Percentiles rank a stretch among this genome's conserved stretches.
These are phyloP conservation scores for Drosophila borborema DNA, from an alignment of 2,888 invertebrate genomes.

Conservation along the genomic window DNA sequence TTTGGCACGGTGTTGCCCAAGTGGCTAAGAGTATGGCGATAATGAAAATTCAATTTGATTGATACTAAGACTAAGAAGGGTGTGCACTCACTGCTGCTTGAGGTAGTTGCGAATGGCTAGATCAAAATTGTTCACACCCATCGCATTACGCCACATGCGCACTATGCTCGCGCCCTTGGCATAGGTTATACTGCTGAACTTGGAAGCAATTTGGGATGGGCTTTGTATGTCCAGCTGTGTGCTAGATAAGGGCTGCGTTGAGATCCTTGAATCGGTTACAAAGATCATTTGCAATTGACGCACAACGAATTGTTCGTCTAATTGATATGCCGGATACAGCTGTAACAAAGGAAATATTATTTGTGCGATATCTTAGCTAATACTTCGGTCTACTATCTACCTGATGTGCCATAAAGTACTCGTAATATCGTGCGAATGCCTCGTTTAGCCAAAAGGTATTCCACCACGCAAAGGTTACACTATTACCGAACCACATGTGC, in stretches of 20 bases:
- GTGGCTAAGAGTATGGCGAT: slow-evolving; percentile 61
- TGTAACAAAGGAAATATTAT: slow-evolving; percentile 85
- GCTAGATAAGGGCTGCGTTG: slow-evolving; percentile 87
- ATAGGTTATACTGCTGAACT: slow-evolving; percentile 88
- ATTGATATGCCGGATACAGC: slow-evolving; percentile 88
- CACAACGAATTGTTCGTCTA: slow-evolving; percentile 89
- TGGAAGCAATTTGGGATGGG: slow-evolving; percentile 86
- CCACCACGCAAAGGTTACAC: slow-evolving; percentile 86
- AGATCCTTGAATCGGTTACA: slow-evolving; percentile 86
- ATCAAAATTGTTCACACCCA: slow-evolving; percentile 86
- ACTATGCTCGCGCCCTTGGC: slow-evolving; percentile 88
- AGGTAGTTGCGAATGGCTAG: slow-evolving; percentile 87
- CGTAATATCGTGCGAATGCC: slow-evolving; percentile 89
- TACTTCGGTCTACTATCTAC: slow-evolving; percentile 30
- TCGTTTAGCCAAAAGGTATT: slow-evolving; percentile 88
- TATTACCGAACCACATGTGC: slow-evolving; percentile 89
- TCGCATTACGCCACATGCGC: slow-evolving; percentile 89
- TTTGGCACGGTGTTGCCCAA: slow-evolving; percentile 85
- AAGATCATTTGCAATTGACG: slow-evolving; percentile 89
- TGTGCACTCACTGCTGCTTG: slow-evolving; percentile 83
- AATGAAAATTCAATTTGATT: background rate
- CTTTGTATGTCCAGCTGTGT: slow-evolving; percentile 86
- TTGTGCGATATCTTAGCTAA: background rate
- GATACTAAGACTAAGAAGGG: too few species aligned
- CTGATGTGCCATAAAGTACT: slow-evolving; percentile 87